A percentile compares a stretch with the other conserved stretches of the same genome.
Evolutionary conservation across 2,888 invertebrate genomes (phyloP).

Genomic region (Nymphalis polychloros): DNA sequence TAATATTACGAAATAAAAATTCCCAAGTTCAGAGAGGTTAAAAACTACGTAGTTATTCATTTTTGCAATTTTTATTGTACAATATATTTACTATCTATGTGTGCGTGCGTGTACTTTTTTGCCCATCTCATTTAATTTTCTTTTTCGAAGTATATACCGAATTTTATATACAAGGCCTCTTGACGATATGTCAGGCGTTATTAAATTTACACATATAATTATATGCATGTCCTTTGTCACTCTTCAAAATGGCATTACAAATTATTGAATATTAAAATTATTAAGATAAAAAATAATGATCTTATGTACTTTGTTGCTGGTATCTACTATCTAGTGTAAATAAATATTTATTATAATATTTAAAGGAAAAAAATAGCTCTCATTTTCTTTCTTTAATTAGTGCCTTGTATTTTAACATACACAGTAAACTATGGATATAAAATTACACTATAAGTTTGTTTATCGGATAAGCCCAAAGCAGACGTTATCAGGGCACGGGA

Average conservation of each 20-base stretch:
- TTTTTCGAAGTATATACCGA: not conserved
- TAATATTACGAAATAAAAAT: no score
- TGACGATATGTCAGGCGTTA: not conserved
- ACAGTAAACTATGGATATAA: slow-evolving; percentile 6
- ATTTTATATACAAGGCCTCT: not conserved
- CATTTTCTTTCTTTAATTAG: not conserved
- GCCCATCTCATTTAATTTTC: no score
- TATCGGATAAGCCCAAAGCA: slow-evolving; percentile 51
- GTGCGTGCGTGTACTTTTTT: no score
- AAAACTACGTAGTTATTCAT: no score
- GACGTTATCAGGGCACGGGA: slow-evolving; percentile 50
- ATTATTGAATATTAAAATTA: not conserved
- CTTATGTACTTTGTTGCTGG: no score
- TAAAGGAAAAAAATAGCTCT: not conserved
- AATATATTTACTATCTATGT: no score
- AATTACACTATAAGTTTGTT: slow-evolving; percentile 16
- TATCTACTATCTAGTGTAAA: no score
- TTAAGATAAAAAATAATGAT: no score
- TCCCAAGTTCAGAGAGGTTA: no score
- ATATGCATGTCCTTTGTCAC: not conserved
- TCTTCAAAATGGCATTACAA: not conserved
- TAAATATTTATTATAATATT: no score
- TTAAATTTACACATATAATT: not conserved
- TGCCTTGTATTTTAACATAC: not conserved
- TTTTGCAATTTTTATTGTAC: no score